Conservation (phyloP, 2,797 vertebrate genomes). For the Falco novaeseelandiae region DNA sequence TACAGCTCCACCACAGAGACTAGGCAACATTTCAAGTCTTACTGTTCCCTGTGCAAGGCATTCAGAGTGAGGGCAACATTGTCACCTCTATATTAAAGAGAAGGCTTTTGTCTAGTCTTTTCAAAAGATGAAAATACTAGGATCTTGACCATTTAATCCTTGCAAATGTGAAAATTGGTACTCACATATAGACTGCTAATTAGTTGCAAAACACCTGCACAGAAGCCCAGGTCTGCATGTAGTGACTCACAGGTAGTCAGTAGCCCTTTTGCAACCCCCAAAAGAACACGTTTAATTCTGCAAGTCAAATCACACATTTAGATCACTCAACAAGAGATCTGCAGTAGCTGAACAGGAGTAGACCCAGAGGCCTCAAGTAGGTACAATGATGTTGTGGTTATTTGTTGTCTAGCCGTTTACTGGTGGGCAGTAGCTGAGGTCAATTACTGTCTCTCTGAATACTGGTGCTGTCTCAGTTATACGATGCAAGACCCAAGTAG, state of each 20-base stretch:
- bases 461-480: neutral
- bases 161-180: neutral
- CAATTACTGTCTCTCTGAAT: neutral
- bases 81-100: neutral
- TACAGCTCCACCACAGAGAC: neutral
- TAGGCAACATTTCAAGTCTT: neutral
- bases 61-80: neutral
- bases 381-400: neutral
- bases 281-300: neutral
- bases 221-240: neutral
- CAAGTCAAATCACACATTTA: neutral
- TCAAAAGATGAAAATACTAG: neutral
- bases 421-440: neutral
- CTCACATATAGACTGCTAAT: neutral
- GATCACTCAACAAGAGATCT: neutral
- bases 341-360: neutral
- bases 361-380: neutral
- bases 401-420: neutral
- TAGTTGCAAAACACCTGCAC: neutral
- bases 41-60: neutral
- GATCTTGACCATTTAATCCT: neutral
- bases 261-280: neutral
- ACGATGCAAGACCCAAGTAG: neutral
- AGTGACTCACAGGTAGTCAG: neutral
- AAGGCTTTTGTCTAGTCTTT: neutral